Evolutionary conservation across 2,797 vertebrate species (phyloP).

Genomic region (Alosa sapidissima): DNA sequence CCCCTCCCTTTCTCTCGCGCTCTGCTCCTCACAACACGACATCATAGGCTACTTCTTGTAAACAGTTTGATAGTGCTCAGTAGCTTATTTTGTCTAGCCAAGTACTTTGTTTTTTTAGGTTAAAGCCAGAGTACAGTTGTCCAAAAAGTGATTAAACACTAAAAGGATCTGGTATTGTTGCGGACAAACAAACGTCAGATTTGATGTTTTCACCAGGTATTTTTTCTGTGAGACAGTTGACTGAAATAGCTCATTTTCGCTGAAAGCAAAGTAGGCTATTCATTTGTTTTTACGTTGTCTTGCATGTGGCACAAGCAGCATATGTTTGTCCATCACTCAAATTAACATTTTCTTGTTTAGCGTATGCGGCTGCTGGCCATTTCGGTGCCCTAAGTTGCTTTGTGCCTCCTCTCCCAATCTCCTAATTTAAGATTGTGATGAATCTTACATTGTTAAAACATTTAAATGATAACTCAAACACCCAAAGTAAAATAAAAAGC

Average conservation of each 20-base stretch:
- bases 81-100: neutral
- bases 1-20: conserved; percentile 4
- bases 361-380: no score
- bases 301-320: neutral
- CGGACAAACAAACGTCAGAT: neutral
- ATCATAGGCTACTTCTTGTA: neutral
- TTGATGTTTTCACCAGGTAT: neutral
- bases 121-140: neutral
- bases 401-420: no score
- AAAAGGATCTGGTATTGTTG: neutral
- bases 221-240: neutral
- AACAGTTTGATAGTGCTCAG: neutral
- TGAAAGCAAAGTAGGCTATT: no score
- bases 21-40: neutral
- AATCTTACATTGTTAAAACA: no score
- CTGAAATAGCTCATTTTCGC: neutral
- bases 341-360: no score
- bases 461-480: no score
- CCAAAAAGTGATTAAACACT: neutral
- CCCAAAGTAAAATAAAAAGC: no score
- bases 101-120: neutral
- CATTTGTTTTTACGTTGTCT: neutral
- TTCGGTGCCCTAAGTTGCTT: no score
- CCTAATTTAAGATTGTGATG: no score
- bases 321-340: no score